Base-by-base conservation (phyloP, 2,113 vertebrate genomes). In the Oryzias javanicus region DNA sequence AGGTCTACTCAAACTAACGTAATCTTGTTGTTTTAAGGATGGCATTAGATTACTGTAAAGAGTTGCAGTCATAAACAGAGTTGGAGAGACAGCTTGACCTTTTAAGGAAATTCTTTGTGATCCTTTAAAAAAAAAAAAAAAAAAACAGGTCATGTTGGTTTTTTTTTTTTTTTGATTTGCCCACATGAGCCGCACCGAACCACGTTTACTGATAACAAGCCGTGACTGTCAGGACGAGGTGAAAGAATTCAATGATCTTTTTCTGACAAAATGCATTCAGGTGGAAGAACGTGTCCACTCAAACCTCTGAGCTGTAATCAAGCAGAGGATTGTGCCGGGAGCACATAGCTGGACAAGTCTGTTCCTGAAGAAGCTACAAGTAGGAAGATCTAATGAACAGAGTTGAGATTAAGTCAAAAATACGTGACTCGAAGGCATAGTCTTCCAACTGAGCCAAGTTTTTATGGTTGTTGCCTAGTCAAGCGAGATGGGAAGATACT, bases 321-420 rank as follows among this genome's bases (percentile, higher is more conserved):
- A 53, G 56, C 48, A 14, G 61, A n/a, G 45, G 44, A 72, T 76
- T 68, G 4, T 69, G 49, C 19, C 56, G 22, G 52, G 29, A 41
- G 46, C 54, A 64, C 65, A 70, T 57, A 76, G 56, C 27, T 55
- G 45, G 64, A 77, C 82, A 25, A 80, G 86, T 87, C 76, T 69
- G 47, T 60, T 80, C 81, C 67, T 80, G 78, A 84, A 60, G 61
- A 61, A 61, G 55, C 65, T 57, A 51, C 74, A 67, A 5, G 46
- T 66, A 58, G 66, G 52, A 63, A 48, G n/a, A 51, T 12, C 14
- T 61, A 27, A 64, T 49, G 29, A 60, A 76, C 71, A 17, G 46
- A 49, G 40, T 69, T n/a, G 22, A 67, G 60, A 75, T 49, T 44
- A 50, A 58, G 49, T 69, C 8, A 67, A 20, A 35, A 48, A 16